phyloP scores from a whole-genome alignment of 2,888 invertebrate species.

The Nomada ferruginata region DNA sequence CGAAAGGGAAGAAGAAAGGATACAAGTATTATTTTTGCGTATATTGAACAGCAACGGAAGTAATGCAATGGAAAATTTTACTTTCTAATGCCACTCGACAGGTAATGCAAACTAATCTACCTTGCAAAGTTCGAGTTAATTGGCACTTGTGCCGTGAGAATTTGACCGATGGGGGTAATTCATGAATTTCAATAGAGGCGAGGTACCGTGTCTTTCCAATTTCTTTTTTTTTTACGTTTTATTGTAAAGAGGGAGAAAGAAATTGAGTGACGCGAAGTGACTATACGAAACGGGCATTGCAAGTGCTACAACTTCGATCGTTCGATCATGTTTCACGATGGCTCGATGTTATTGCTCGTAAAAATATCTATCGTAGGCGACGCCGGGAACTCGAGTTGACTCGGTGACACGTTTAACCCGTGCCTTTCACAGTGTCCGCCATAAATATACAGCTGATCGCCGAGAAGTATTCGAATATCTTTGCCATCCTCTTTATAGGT shows the following conservation, averaged over 20 bases:
- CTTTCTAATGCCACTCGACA: too few relatives aligned
- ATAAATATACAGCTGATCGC: slow-evolving; percentile 38
- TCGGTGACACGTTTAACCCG: slow-evolving; percentile 40
- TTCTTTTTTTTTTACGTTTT: background rate
- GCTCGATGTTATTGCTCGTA: slow-evolving; percentile 35
- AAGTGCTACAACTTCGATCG: slow-evolving; percentile 12
- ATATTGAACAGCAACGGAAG: background rate
- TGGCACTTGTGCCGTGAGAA: background rate
- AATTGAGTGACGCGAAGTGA: background rate
- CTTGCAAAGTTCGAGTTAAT: background rate
- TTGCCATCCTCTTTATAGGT: background rate
- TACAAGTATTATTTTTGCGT: background rate
- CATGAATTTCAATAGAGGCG: background rate
- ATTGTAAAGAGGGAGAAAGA: background rate
- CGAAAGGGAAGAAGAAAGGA: background rate
- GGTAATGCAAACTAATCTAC: background rate
- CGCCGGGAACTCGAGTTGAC: slow-evolving; percentile 8
- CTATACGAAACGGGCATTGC: background rate
- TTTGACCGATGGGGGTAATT: background rate
- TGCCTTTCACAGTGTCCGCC: slow-evolving; percentile 26
- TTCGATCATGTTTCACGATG: slow-evolving; percentile 41
- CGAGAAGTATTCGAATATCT: slow-evolving; percentile 35
- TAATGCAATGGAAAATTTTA: slow-evolving; percentile 10
- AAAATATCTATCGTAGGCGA: slow-evolving; percentile 37
- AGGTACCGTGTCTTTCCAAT: background rate